phyloP scores from a whole-genome alignment of 2,888 invertebrate species.

The Xestia c-nigrum region DNA sequence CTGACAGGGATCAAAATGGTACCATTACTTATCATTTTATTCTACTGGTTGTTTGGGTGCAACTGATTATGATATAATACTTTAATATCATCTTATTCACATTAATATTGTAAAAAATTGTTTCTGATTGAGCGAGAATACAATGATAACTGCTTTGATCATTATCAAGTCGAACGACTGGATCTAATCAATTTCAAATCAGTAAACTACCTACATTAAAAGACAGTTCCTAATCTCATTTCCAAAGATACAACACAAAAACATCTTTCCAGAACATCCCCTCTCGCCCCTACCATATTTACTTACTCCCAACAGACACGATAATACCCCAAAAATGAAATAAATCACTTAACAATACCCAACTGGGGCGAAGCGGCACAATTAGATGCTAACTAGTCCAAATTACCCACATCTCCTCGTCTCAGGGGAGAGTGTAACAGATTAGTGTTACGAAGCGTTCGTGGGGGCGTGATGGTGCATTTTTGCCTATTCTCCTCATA shows the following conservation, averaged over 20 bases:
- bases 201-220: not conserved
- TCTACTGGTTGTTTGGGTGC: too few relatives aligned
- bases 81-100: too few relatives aligned
- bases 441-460: constrained; percentile 65
- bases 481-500: constrained; percentile 72
- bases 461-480: constrained; percentile 69
- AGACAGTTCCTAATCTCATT: not conserved
- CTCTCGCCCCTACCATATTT: constrained; percentile 34
- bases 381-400: constrained; percentile 70
- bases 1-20: too few relatives aligned
- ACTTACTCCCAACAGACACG: constrained; percentile 52
- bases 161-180: too few relatives aligned
- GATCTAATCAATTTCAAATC: not conserved
- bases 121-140: too few relatives aligned
- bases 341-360: constrained; percentile 63
- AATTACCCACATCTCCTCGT: constrained; percentile 72
- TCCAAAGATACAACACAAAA: not conserved
- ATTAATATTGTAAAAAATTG: too few relatives aligned
- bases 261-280: not conserved
- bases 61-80: too few relatives aligned
- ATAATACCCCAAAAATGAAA: constrained; percentile 61
- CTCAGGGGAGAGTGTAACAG: constrained; percentile 57
- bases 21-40: too few relatives aligned
- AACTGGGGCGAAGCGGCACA: constrained; percentile 69
- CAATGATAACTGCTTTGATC: too few relatives aligned